These are phyloP conservation scores for Accipiter virgatus DNA, from an alignment of 2,113 vertebrate species.

Conservation along the genomic window DNA sequence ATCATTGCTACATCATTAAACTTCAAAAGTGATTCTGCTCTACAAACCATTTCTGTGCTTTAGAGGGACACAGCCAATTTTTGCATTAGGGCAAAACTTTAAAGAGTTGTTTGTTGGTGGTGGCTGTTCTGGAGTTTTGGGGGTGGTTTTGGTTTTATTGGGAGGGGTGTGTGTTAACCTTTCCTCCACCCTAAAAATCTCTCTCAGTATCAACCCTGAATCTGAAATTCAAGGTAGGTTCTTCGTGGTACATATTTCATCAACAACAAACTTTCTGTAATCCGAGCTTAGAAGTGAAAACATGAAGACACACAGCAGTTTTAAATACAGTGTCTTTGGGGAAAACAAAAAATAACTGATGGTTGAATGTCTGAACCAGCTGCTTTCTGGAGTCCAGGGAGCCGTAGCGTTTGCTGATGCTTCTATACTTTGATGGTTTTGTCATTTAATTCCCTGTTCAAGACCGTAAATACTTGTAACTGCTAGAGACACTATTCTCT, in stretches of 20 bases:
- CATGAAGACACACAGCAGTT: neutral
- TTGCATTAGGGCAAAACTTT: neutral
- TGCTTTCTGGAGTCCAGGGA: neutral
- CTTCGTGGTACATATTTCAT: neutral
- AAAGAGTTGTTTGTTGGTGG: neutral
- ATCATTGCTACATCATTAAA: neutral
- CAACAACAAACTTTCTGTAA: neutral
- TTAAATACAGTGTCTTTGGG: neutral
- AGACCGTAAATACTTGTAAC: neutral
- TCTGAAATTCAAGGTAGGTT: neutral
- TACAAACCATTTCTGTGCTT: neutral
- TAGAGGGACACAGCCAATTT: neutral
- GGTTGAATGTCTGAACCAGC: neutral
- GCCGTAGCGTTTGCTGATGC: neutral
- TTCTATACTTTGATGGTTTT: conserved; percentile 1
- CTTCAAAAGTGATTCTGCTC: neutral
- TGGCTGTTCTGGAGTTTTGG: accelerated
- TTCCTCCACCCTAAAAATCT: neutral
- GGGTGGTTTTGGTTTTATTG: too few species aligned
- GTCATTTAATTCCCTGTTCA: conserved; percentile 5
- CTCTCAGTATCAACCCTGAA: neutral
- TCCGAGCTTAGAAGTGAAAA: neutral
- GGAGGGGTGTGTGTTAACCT: too few species aligned
- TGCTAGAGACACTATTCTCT: neutral
- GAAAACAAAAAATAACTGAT: neutral